Evolutionary conservation across 1,140 invertebrate species (phyloP).

Genomic region (Drosophila erecta): DNA sequence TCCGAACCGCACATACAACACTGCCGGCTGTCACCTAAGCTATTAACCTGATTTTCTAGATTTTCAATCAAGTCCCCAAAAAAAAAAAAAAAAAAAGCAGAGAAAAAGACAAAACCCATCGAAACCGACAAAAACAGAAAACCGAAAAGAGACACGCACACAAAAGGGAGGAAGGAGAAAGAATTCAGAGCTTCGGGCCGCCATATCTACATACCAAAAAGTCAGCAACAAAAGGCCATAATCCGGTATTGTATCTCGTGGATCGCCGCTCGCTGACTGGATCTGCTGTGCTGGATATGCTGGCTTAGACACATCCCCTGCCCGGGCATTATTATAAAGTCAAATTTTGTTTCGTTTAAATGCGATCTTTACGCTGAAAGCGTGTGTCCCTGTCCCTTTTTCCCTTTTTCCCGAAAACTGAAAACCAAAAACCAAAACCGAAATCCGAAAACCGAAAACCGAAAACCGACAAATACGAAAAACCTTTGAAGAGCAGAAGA

Average conservation of each 20-base stretch:
- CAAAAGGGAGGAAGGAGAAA: constrained; percentile 59
- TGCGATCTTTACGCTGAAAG: constrained; percentile 82
- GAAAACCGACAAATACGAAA: constrained; percentile 31
- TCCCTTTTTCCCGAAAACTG: constrained; percentile 51
- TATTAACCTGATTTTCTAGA: constrained; percentile 84
- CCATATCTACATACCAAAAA: constrained; percentile 75
- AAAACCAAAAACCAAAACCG: constrained; percentile 14
- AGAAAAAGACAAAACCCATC: constrained; percentile 47
- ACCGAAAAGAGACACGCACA: constrained; percentile 68
- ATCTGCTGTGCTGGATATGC: constrained; percentile 55
- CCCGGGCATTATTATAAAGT: constrained; percentile 81
- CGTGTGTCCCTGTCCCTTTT: constrained; percentile 66
- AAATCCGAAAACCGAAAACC: constrained; percentile 42
- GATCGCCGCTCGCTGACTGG: constrained; percentile 52
- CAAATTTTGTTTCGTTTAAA: constrained; percentile 83
- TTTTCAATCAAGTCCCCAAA: constrained; percentile 83
- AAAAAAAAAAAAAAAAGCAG: constrained; percentile 48
- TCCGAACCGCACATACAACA: constrained; percentile 78
- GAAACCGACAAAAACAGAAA: constrained; percentile 46
- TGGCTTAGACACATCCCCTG: constrained; percentile 70
- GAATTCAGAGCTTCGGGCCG: constrained; percentile 69
- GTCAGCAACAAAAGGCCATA: constrained; percentile 66
- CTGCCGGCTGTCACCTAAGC: constrained; percentile 82
- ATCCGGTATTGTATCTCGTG: constrained; percentile 81
- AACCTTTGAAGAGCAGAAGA: constrained; percentile 54